A percentile compares a stretch with the other conserved stretches of the same genome.
Conservation (phyloP, 2,113 vertebrate genomes). For the Spilogale gracilis region DNA sequence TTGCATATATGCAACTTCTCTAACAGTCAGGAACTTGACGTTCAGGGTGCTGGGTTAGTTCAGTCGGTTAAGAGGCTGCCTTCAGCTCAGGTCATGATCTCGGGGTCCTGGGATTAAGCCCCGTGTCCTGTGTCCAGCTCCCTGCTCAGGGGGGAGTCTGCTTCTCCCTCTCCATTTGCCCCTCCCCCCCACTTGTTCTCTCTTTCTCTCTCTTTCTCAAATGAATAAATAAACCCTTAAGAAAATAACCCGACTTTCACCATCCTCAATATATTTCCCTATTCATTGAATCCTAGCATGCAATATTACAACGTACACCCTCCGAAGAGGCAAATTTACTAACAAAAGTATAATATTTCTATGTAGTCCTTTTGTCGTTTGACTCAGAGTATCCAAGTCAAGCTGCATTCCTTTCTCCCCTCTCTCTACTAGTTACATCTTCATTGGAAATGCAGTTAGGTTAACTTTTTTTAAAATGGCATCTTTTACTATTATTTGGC, state of each 20-base stretch:
- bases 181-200: background rate
- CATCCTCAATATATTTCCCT: background rate
- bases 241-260: background rate
- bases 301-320: background rate
- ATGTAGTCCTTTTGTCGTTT: background rate
- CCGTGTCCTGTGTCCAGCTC: no score
- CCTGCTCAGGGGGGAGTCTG: background rate
- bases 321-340: background rate
- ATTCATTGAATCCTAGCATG: background rate
- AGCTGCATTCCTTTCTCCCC: background rate
- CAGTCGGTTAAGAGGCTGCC: background rate
- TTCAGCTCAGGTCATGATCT: background rate
- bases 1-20: background rate
- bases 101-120: accelerated
- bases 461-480: background rate
- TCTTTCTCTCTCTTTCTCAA: background rate
- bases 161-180: background rate
- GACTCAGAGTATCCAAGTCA: background rate
- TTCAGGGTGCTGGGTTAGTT: background rate
- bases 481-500: background rate
- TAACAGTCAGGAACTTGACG: background rate
- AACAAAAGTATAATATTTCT: background rate
- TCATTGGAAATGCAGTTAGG: background rate
- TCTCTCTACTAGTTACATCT: background rate
- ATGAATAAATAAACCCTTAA: background rate